phyloP scores from a whole-genome alignment of 2,888 invertebrate genomes.

The Mermis nigrescens region DNA sequence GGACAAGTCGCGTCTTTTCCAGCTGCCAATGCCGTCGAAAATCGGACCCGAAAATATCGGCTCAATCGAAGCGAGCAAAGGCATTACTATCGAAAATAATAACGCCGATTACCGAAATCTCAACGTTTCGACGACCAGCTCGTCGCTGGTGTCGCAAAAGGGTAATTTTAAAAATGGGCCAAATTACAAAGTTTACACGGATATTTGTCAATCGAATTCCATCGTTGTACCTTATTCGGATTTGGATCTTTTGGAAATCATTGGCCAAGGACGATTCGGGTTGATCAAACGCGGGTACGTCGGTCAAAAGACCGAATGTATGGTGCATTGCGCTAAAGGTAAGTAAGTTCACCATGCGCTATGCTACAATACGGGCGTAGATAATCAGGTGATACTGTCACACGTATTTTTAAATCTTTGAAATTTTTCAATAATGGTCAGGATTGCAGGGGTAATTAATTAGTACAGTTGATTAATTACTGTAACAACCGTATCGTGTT shows the following conservation, averaged over 20 bases:
- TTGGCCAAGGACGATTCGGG: constrained; percentile 1
- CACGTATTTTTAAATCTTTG: no score
- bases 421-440: no score
- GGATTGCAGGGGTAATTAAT: no score
- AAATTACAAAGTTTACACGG: neutral
- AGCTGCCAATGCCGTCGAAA: neutral
- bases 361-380: no score
- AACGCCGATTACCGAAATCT: no score
- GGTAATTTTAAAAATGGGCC: no score
- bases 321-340: constrained; percentile 3
- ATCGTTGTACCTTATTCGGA: neutral
- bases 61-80: neutral
- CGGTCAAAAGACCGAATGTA: neutral
- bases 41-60: neutral
- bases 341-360: no score
- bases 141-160: no score
- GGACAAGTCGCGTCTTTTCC: neutral
- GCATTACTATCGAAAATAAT: neutral
- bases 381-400: no score
- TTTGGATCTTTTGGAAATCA: neutral
- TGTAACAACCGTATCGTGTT: no score
- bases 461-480: no score
- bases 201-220: neutral
- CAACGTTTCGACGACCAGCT: no score
- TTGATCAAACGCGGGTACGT: constrained; percentile 2